A percentile compares a stretch with the other conserved stretches of the same genome.
Evolutionary conservation across 2,113 vertebrate genomes (phyloP).

Genomic region (Ascaphus truei): DNA sequence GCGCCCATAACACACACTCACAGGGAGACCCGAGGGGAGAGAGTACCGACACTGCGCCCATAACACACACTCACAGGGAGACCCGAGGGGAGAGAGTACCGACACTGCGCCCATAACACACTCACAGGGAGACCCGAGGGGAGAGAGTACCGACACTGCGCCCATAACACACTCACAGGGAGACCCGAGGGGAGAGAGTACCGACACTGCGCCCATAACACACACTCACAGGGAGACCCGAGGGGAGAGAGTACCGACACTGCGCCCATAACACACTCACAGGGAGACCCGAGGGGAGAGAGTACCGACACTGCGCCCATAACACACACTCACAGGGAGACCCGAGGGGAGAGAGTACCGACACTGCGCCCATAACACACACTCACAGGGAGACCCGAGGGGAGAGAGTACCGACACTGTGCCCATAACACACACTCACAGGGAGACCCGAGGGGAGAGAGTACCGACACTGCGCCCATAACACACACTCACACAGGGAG

Average conservation of each 20-base stretch:
- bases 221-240: no score
- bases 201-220: neutral
- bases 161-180: constrained; percentile 65
- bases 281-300: constrained; percentile 63
- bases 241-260: no score
- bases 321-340: constrained; percentile 63
- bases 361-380: no score
- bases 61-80: constrained; percentile 58
- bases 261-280: constrained; percentile 66
- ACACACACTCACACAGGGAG: constrained; percentile 49
- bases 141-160: constrained; percentile 58
- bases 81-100: constrained; percentile 52
- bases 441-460: constrained; percentile 58
- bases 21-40: constrained; percentile 64
- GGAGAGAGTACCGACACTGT: constrained; percentile 45
- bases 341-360: constrained; percentile 45
- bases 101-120: neutral
- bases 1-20: constrained; percentile 41
- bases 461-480: neutral
- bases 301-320: neutral
- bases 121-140: no score
- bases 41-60: neutral
- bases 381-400: no score
- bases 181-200: constrained; percentile 56
- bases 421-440: constrained; percentile 70